phyloP scores from a whole-genome alignment of 2,888 invertebrate genomes.

The Tipula vernalis region DNA sequence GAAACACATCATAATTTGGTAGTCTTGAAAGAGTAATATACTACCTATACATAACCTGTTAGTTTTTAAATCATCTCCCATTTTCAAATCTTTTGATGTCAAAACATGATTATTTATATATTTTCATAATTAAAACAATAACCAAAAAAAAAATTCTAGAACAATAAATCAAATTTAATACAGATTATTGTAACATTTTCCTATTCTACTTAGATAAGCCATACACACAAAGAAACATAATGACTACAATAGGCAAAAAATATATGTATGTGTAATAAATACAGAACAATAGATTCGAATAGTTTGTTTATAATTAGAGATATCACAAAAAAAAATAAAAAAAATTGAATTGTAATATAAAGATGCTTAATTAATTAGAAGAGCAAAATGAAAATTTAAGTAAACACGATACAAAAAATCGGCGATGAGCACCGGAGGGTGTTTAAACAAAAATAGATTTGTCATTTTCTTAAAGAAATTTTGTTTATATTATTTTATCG shows the following conservation, averaged over 20 bases:
- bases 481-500: background rate
- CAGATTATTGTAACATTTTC: conserved; percentile 4
- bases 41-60: no score
- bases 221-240: background rate
- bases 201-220: background rate
- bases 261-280: background rate
- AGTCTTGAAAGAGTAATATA: no score
- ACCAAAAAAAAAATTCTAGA: background rate
- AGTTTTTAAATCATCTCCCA: background rate
- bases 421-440: background rate
- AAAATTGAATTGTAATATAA: background rate
- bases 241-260: background rate
- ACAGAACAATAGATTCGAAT: background rate
- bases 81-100: background rate
- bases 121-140: background rate
- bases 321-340: background rate
- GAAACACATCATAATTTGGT: no score
- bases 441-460: background rate
- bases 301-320: background rate
- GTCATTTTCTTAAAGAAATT: background rate
- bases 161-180: background rate
- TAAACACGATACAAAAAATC: background rate
- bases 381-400: background rate
- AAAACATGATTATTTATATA: background rate
- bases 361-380: background rate